Base-by-base conservation (phyloP, 2,797 vertebrate species). In the Notolabrus celidotus region DNA sequence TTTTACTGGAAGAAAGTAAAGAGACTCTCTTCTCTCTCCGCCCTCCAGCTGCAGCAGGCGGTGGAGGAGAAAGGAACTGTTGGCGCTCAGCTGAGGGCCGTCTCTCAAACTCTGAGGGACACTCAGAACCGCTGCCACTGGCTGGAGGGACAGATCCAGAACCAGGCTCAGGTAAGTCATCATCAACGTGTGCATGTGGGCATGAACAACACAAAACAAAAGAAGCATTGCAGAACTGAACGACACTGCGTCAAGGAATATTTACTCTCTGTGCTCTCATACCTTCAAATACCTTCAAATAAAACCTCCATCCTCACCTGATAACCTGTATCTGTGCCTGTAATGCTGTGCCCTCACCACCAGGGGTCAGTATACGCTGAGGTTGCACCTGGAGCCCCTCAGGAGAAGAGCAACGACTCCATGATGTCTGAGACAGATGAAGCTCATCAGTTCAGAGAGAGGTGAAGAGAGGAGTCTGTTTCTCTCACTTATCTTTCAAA, bases 381-480 rank as follows among this genome's bases (percentile, higher is more conserved):
- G 83, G 96, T 95, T 17, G 94, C 96, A 19, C 96, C 96, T 7
- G 96, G 96, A 80, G 96, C 96, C 0, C 96, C 97, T 0, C 96
- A 88, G 83, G 96, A 97, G 90, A 93, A 87, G 72, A 94, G 88
- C 85, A 91, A 70, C 5, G 64, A 92, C 66, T 71, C 91, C 19
- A 51, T 88, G 42, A 75, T 86, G 20, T 74, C 89, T 29, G 95
- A 95, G 47, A 83, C 88, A 15, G 53, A 84, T 60, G 95, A 96
- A 45, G 83, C 90, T 39, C 49, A 39, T 72, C 94, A 94, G 71
- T 95, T 96, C 34, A 72, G 88, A 57, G 94, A 92, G 67, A 94
- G 96, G 96, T 97, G 86, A 95, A 77, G 90, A 93, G 63, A 82
- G 2, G 0, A 16, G 5, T 2, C 1, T 16, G 4, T 29, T 1